Conservation (phyloP, 1,140 invertebrate species). For the Sarcophaga bullata region DNA sequence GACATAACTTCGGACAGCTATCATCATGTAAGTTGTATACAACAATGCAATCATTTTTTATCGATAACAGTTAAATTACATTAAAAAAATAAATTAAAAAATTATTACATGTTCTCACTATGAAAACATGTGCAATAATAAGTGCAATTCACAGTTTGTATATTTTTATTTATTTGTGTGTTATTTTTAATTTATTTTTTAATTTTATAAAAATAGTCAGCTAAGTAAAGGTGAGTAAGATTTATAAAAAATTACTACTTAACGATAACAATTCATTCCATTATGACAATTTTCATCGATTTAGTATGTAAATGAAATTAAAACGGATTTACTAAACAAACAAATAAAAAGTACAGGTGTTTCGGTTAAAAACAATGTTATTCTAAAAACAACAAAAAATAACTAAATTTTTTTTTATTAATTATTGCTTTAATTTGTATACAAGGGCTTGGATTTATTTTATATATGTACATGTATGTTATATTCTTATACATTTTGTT, state of each 20-base stretch:
- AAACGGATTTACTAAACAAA: neutral
- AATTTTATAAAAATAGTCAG: neutral
- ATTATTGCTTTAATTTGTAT: too few species aligned
- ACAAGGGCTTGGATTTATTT: too few species aligned
- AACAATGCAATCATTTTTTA: slow-evolving; percentile 15
- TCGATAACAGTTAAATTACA: neutral
- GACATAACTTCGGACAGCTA: slow-evolving; percentile 70
- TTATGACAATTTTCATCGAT: slow-evolving; percentile 13
- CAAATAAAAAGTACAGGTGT: neutral
- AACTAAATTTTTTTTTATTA: too few species aligned
- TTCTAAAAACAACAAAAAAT: too few species aligned
- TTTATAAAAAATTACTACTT: neutral
- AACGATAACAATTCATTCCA: neutral
- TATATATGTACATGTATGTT: too few species aligned
- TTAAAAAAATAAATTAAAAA: neutral
- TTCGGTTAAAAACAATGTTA: neutral
- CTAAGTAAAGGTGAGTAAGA: neutral
- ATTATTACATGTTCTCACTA: too few species aligned
- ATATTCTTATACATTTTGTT: too few species aligned
- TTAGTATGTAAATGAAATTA: neutral
- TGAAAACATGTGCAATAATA: too few species aligned
- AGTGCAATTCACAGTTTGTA: too few species aligned
- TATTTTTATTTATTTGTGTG: neutral
- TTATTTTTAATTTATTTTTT: neutral
- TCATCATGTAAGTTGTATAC: slow-evolving; percentile 63